Base-by-base conservation (phyloP, 2,888 invertebrate genomes). In the Bellardia pandia region DNA sequence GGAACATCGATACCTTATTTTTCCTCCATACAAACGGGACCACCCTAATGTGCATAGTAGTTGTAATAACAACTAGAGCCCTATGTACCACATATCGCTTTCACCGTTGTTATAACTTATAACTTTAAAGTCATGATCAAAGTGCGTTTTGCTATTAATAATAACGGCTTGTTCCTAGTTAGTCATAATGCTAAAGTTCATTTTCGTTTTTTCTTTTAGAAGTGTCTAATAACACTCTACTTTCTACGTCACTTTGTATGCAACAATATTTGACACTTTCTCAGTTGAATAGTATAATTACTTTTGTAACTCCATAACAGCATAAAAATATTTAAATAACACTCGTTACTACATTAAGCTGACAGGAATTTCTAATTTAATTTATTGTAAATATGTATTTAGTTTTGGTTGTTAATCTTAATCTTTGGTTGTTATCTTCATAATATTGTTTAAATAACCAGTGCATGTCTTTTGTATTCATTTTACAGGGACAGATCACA, bases 391-490 rank as follows among this genome's bases (percentile, higher is more conserved):
- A 48, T 62, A n/a, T n/a, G n/a, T n/a, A 72, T 69, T 64, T 8
- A 13, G 3, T 74, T 72, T 58, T 66, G 2, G 16, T 7, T 51
- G 48, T 16, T 11, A 51, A 16, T 79, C 37, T 48, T 23, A 23
- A 23, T 23, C 23, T 23, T 23, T 23, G 23, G 23, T 23, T 69
- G 2, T 3, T 11, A 13, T 30, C 9, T 13, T 76, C 42, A 2
- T 14, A 45, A 33, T 3, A 16, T 48, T 78, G 42, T 78, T 78
- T n/a, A n/a, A 75, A 37, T 60, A 75, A 85, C 82, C 75, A 82
- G 87, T 87, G 87, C 87, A 66, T 87, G 53, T 42, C 81, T 75
- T 58, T 51, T 74, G 33, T 37, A 42, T 40, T 62, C 45, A 42
- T 37, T 71, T 77, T 62, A 23, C 51, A 76, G 30, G 62, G 51